Percentiles rank a stretch among this genome's conserved stretches.
Conservation (phyloP, 1,140 invertebrate genomes). For the Musca vetustissima region DNA sequence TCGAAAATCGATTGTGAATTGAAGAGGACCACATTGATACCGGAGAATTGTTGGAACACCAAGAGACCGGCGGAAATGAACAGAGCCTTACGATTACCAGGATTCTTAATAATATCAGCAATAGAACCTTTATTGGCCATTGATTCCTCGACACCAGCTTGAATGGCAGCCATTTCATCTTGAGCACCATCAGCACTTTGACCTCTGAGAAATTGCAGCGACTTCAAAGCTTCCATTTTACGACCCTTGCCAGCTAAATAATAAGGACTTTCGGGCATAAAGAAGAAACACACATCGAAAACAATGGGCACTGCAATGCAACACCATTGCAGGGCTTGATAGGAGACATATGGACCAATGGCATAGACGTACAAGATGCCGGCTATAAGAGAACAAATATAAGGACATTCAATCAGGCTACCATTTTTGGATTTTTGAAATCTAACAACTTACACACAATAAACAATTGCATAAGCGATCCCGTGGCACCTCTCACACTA, state of each 20-base stretch:
- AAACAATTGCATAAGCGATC: slow-evolving; percentile 79
- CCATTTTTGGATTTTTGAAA: background rate
- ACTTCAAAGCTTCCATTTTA: slow-evolving; percentile 63
- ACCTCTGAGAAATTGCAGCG: slow-evolving; percentile 69
- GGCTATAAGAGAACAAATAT: slow-evolving; percentile 46
- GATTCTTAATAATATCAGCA: slow-evolving; percentile 62
- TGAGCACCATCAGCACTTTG: slow-evolving; percentile 61
- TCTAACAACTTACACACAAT: slow-evolving; percentile 45
- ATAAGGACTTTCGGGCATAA: slow-evolving; percentile 82
- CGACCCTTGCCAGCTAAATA: slow-evolving; percentile 65
- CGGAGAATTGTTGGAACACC: slow-evolving; percentile 76
- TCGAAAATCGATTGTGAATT: slow-evolving; percentile 75
- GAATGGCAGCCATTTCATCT: slow-evolving; percentile 63
- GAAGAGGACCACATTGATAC: slow-evolving; percentile 82
- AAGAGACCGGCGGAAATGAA: slow-evolving; percentile 72
- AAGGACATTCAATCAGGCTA: background rate
- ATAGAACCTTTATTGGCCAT: slow-evolving; percentile 59
- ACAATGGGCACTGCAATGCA: slow-evolving; percentile 64
- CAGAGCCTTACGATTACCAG: slow-evolving; percentile 65
- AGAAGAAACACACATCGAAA: slow-evolving; percentile 69
- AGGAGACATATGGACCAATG: slow-evolving; percentile 73
- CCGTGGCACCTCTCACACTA: slow-evolving; percentile 73
- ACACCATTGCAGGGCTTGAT: slow-evolving; percentile 66
- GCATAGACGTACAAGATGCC: slow-evolving; percentile 78
- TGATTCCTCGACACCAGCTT: slow-evolving; percentile 59